A percentile compares a stretch with the other conserved stretches of the same genome.
These are phyloP conservation scores for Galerucella calmariensis DNA, from an alignment of 2,888 invertebrate species.

Conservation along the genomic window DNA sequence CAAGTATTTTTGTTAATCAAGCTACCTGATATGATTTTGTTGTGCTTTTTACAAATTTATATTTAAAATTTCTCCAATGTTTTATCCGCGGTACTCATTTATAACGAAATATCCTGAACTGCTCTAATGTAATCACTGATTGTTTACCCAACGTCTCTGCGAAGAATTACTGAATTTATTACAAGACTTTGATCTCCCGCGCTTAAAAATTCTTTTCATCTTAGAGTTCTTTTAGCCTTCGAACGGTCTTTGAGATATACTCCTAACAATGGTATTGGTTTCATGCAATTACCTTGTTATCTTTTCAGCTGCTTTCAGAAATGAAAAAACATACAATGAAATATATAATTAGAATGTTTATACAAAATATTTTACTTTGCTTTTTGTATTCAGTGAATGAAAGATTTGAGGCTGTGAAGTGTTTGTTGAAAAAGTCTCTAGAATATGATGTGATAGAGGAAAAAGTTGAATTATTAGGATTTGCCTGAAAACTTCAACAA, in stretches of 20 bases:
- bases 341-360: slow-evolving; percentile 3
- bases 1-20: no score
- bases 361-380: neutral
- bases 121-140: slow-evolving; percentile 31
- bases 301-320: slow-evolving; percentile 10
- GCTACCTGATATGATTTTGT: no score
- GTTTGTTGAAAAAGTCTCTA: no score
- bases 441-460: no score
- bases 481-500: no score
- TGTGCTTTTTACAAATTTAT: neutral
- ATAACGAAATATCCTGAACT: slow-evolving; percentile 19
- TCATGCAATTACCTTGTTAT: slow-evolving; percentile 27
- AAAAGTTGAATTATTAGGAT: no score
- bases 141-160: slow-evolving; percentile 30
- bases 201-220: slow-evolving; percentile 35
- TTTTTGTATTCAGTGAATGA: neutral
- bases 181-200: slow-evolving; percentile 27
- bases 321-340: neutral
- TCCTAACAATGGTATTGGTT: slow-evolving; percentile 28
- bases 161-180: slow-evolving; percentile 33
- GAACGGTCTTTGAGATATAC: slow-evolving; percentile 28
- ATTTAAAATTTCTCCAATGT: neutral
- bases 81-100: neutral
- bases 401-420: no score
- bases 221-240: slow-evolving; percentile 24